Conservation (phyloP, 2,113 vertebrate genomes). For the Bolborhynchus lineola region DNA sequence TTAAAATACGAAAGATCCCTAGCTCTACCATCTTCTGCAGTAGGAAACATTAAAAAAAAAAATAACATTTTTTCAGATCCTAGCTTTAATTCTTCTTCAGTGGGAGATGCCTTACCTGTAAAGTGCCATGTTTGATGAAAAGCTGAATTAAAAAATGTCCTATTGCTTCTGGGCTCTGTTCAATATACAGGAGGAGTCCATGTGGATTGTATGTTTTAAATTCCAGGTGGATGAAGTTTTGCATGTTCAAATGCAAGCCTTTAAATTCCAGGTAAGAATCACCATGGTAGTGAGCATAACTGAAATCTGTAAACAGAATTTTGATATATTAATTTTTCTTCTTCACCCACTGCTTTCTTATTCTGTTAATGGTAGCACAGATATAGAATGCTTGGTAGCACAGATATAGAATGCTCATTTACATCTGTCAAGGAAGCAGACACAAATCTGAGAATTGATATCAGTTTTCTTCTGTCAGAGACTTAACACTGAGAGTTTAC, state of each 20-base stretch:
- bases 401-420: not conserved
- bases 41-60: not conserved
- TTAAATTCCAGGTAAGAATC: constrained; percentile 83
- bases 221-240: constrained; percentile 77
- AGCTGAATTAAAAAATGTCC: constrained; percentile 78
- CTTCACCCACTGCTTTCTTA: not conserved
- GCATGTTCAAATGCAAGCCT: constrained; percentile 66
- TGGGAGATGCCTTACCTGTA: constrained; percentile 74
- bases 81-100: not conserved
- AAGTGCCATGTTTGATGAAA: constrained; percentile 72
- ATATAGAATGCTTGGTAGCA: not conserved
- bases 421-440: not conserved
- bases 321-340: not conserved
- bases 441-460: not conserved
- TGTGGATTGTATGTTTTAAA: constrained; percentile 73
- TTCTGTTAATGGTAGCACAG: not conserved
- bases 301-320: constrained; percentile 69
- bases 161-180: constrained; percentile 59
- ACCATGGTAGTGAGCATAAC: constrained; percentile 73
- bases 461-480: not conserved
- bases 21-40: not conserved
- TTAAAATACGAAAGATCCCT: not conserved
- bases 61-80: not conserved
- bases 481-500: not conserved
- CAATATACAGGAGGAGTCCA: constrained; percentile 80